Percentiles rank a stretch among this genome's conserved stretches.
Conservation (phyloP, 2,888 invertebrate species). For the Lacanobia oleracea region DNA sequence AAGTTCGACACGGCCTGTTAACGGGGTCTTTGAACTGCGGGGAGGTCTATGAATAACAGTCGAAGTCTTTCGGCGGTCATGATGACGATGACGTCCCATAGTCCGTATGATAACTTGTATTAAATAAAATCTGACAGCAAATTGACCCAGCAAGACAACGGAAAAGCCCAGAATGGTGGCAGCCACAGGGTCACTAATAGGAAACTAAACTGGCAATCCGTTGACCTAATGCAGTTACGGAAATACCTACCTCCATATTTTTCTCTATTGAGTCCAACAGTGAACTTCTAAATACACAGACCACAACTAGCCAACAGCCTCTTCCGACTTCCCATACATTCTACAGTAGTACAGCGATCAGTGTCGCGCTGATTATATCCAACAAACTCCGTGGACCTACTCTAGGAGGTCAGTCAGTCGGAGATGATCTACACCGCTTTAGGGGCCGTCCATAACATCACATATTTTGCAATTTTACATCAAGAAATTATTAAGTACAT, state of each 20-base stretch:
- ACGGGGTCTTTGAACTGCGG: too few species aligned
- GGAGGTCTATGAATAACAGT: too few species aligned
- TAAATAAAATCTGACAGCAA: neutral
- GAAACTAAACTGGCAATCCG: neutral
- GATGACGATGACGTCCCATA: too few species aligned
- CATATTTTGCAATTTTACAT: too few species aligned
- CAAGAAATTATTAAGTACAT: too few species aligned
- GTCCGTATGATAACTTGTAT: neutral
- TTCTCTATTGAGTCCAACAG: too few species aligned
- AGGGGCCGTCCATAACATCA: too few species aligned
- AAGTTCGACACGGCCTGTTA: too few species aligned
- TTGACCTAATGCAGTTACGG: neutral
- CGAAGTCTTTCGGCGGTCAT: too few species aligned
- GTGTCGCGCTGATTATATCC: neutral
- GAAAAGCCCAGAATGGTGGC: neutral
- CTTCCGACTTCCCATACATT: neutral
- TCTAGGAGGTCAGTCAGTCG: too few species aligned
- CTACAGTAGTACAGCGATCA: neutral
- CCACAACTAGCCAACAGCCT: neutral
- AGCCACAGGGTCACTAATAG: neutral
- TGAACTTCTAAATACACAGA: neutral
- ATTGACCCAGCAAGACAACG: neutral
- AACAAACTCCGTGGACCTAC: neutral
- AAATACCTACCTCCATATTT: neutral
- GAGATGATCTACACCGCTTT: too few species aligned